Evolutionary conservation across 2,888 invertebrate genomes (phyloP), one percentile per base, ranked within the genome.

Genomic region (Hemistola chrysoprasaria): DNA sequence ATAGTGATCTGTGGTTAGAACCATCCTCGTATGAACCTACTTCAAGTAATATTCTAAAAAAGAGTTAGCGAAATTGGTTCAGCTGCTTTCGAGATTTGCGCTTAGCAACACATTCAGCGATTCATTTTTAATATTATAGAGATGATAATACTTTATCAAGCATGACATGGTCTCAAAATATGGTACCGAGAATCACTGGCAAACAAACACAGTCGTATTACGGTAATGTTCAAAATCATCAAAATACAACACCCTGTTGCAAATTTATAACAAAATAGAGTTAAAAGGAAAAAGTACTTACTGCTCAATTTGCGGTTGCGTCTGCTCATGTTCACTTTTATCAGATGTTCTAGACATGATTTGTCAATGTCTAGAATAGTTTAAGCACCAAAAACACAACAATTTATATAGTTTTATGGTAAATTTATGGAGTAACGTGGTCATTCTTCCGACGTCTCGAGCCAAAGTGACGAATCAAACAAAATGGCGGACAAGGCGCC

Each of bases 401-500:
- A 7, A 16, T 29, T 29, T 11, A 29, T 29, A 16, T 29, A 11
- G 16, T 29, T 29, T 29, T 29, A 29, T 8, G 29, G 5, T 29
- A n/a, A 20, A n/a, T 37, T 37, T 33, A 31, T 20, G 38, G 22
- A 39, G 31, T 20, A 9, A 26, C 31, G 26, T 16, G 26, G 31
- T 31, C 26, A 39, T 33, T 33, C 23, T 33, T 24, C 24, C 24
- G 32, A 33, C 8, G 24, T 24, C 32, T 33, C 34, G 8, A 29
- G 35, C 30, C 39, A 32, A 23, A 40, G 28, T 40, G 40, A 35
- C 30, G 11, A 35, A 40, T 35, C 34, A 40, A 40, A 40, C 30
- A 35, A 35, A 30, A 35, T 40, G 40, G 40, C 40, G 30, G 34
- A 30, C 35, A 35, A 30, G 34, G 30, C 40, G 35, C 24, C 40